Base-by-base conservation (phyloP, 2,113 vertebrate genomes). In the Sisor rabdophorus region DNA sequence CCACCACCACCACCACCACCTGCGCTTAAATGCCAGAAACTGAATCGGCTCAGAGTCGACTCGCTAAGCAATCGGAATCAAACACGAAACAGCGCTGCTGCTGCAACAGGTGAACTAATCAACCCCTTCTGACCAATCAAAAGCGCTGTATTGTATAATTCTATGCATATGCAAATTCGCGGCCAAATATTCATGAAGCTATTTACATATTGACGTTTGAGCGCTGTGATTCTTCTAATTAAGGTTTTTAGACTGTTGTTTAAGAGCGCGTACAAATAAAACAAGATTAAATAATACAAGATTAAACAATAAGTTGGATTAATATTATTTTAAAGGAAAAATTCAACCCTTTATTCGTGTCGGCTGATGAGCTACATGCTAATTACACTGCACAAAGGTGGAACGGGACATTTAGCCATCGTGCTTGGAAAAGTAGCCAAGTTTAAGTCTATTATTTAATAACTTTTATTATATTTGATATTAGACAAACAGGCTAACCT, bases 301-400 rank as follows among this genome's bases (percentile, higher is more conserved):
- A n/a, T n/a, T n/a, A n/a, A n/a, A n/a, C n/a, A n/a, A n/a, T n/a
- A n/a, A n/a, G n/a, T n/a, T n/a, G n/a, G n/a, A n/a, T n/a, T n/a
- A n/a, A 44, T 44, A 44, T 44, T 44, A 44, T 44, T 8, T 44
- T 44, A 44, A 9, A 9, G 4, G 10, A 8, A 9, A 44, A 44
- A 44, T 9, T 10, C 10, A 59, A 24, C 20, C 22, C 13, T 71
- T 36, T 22, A 5, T 17, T 32, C 63, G 17, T n/a, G 30, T 56
- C 2, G 6, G 19, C 12, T 67, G n/a, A 73, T 30, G 83, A 30
- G 53, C 12, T 71, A 75, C n/a, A 59, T 30, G 22, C 30, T 73
- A 60, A 80, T n/a, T 63, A 60, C 47, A 55, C 6, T 5, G 7
- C 24, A 15, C 11, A 28, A 53, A 48, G 7, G 5, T 7, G 6